Evolutionary conservation across 2,888 invertebrate genomes (phyloP).

Genomic region (Zaprionus bogoriensis): DNA sequence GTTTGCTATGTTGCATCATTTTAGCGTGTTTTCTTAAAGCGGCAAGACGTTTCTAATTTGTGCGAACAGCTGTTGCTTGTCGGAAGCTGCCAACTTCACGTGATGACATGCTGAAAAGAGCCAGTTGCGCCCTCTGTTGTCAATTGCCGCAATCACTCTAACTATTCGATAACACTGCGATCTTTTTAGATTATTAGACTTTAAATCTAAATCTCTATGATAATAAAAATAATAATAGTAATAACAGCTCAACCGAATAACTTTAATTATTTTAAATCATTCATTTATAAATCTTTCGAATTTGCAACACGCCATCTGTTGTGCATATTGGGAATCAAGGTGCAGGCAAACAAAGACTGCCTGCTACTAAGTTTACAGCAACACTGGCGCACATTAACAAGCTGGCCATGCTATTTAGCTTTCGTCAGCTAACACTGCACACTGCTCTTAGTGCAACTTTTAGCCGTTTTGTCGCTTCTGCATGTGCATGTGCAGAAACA

Average conservation of each 20-base stretch:
- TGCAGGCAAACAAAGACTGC: too few relatives aligned
- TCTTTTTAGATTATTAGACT: too few relatives aligned
- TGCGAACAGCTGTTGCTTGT: conserved; percentile 33
- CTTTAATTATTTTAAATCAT: too few relatives aligned
- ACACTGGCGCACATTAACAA: not conserved
- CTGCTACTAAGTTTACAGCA: too few relatives aligned
- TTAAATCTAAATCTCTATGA: too few relatives aligned
- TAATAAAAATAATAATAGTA: too few relatives aligned
- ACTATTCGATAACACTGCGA: not conserved
- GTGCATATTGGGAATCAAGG: too few relatives aligned
- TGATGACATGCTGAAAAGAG: not conserved
- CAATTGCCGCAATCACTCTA: not conserved
- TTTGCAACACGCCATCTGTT: too few relatives aligned
- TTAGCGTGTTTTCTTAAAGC: conserved; percentile 33
- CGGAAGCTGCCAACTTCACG: conserved; percentile 27
- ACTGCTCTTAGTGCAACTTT: not conserved
- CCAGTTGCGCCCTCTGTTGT: conserved; percentile 24
- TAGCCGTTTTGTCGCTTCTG: not conserved
- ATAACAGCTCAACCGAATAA: too few relatives aligned
- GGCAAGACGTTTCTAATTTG: conserved; percentile 26
- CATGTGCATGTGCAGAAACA: not conserved
- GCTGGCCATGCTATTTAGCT: not conserved
- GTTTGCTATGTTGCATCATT: conserved; percentile 66
- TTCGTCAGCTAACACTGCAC: not conserved
- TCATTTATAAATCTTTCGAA: too few relatives aligned